Percentiles rank a stretch among this genome's conserved stretches.
phyloP scores from a whole-genome alignment of 1,140 invertebrate genomes.

The roundworm (Caenorhabditis elegans) region WBcel235 BX284605.5:8077501-8078000 shows the following conservation, averaged over 20 bases:
- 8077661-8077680: not conserved
- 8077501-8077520: constrained; percentile 69
- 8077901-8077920: not conserved
- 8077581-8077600: constrained; percentile 97
- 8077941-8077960: constrained; percentile 25
- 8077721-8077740: too few relatives aligned
- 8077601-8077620: constrained; percentile 59
- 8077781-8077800: constrained; percentile 31
- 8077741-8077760: constrained; percentile 49
- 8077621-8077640: constrained; percentile 54
- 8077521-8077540: constrained; percentile 69
- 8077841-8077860: constrained; percentile 56
- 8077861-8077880: constrained; percentile 43
- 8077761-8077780: constrained; percentile 51
- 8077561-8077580: constrained; percentile 98
- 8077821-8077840: constrained; percentile 51
- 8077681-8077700: not conserved
- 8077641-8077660: too few relatives aligned
- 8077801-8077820: constrained; percentile 49
- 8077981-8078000: constrained; percentile 34
- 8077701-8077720: too few relatives aligned
- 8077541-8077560: constrained; percentile 77
- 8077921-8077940: not conserved
- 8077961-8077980: constrained; percentile 24
- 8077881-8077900: constrained; percentile 16